These are phyloP conservation scores for Myotis daubentonii DNA, from an alignment of 2,797 vertebrate species.

Conservation along the genomic window DNA sequence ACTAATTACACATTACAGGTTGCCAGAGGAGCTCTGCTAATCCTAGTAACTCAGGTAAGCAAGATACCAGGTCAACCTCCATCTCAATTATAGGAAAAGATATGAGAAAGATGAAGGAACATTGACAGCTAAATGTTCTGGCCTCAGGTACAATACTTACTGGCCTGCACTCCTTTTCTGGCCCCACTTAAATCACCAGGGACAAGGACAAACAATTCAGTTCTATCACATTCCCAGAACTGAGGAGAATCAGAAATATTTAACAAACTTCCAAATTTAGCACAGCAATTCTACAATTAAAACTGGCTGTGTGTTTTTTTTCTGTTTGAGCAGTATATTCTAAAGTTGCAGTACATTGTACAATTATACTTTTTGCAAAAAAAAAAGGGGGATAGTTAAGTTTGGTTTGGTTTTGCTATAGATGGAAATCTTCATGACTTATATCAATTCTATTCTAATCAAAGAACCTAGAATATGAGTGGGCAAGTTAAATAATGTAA, in stretches of 20 bases:
- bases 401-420: neutral
- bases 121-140: neutral
- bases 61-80: neutral
- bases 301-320: neutral
- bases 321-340: neutral
- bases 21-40: neutral
- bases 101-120: neutral
- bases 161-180: neutral
- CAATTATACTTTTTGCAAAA: neutral
- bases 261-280: neutral
- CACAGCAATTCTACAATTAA: neutral
- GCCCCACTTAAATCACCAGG: neutral
- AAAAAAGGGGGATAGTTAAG: neutral
- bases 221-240: neutral
- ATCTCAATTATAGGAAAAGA: neutral
- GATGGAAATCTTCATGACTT: neutral
- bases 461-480: neutral
- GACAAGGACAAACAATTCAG: neutral
- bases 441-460: conserved; percentile 25
- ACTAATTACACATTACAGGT: neutral
- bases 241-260: neutral
- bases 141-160: neutral
- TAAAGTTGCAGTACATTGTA: neutral
- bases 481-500: neutral
- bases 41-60: neutral